A percentile compares a stretch with the other conserved stretches of the same genome.
Conservation (phyloP, 1,140 invertebrate species). For the Drosophila navojoa region DNA sequence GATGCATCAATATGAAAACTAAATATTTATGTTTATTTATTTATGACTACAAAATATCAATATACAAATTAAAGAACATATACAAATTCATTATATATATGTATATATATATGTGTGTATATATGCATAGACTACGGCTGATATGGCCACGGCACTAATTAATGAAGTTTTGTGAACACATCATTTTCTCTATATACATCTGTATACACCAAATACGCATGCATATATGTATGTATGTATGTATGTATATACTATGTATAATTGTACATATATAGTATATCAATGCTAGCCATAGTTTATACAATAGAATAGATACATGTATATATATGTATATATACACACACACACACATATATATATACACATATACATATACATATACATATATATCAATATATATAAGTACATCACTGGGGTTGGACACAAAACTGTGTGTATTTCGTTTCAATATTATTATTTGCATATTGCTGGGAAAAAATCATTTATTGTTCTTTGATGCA, state of each 20-base stretch:
- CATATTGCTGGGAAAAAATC: conserved; percentile 49
- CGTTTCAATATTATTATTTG: conserved; percentile 11
- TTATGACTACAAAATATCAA: conserved; percentile 77
- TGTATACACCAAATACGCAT: conserved; percentile 11
- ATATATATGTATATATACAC: no score
- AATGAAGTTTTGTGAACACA: conserved; percentile 64
- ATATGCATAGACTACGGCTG: conserved; percentile 72
- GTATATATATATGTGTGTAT: no score
- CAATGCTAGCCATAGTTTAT: conserved; percentile 61
- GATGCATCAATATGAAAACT: conserved; percentile 38
- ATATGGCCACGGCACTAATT: conserved; percentile 55
- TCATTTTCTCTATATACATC: conserved; percentile 14
- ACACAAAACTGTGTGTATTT: conserved; percentile 42
- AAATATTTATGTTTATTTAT: conserved; percentile 69
- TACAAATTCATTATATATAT: conserved; percentile 71
- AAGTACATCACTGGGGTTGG: conserved; percentile 48
- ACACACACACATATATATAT: conserved; percentile 5
- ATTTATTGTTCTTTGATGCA: conserved; percentile 67
- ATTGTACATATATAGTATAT: conserved; percentile 34
- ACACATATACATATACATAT: conserved; percentile 29
- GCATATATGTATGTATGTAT: conserved; percentile 43
- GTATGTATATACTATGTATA: conserved; percentile 54
- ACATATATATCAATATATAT: conserved; percentile 14
- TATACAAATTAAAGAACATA: conserved; percentile 80
- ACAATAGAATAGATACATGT: no score